A percentile compares a stretch with the other conserved stretches of the same genome.
Conservation (phyloP, 2,888 invertebrate species). For the Brachypalpus laphriformis region DNA sequence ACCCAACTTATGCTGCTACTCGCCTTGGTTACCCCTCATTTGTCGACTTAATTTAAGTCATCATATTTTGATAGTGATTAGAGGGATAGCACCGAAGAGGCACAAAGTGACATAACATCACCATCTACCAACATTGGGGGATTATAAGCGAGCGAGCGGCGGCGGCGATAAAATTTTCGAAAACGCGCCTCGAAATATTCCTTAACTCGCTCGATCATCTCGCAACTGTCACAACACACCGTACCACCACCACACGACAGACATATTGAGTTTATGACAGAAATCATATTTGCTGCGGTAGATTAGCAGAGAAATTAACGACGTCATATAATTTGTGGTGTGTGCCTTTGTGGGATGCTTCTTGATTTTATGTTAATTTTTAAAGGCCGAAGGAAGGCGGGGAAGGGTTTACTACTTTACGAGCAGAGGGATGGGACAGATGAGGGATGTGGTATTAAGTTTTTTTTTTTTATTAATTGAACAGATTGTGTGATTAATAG, state of each 20-base stretch:
- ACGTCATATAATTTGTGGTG: slow-evolving; percentile 67
- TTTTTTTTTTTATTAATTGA: slow-evolving; percentile 49
- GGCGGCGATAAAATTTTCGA: slow-evolving; percentile 62
- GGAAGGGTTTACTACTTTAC: slow-evolving; percentile 41
- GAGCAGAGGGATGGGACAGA: background rate
- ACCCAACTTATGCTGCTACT: background rate
- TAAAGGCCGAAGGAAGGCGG: background rate
- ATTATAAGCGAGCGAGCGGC: slow-evolving; percentile 39
- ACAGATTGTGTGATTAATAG: slow-evolving; percentile 64
- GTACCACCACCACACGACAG: slow-evolving; percentile 7
- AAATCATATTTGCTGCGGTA: slow-evolving; percentile 74
- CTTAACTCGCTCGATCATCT: slow-evolving; percentile 67
- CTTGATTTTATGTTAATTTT: slow-evolving; percentile 71
- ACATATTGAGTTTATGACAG: slow-evolving; percentile 74
- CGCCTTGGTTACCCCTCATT: slow-evolving; percentile 54
- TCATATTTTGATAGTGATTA: slow-evolving; percentile 71
- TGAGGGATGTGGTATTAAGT: slow-evolving; percentile 16
- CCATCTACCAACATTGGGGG: slow-evolving; percentile 19
- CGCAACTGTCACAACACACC: slow-evolving; percentile 71
- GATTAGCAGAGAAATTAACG: slow-evolving; percentile 73
- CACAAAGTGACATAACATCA: slow-evolving; percentile 59
- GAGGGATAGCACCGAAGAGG: slow-evolving; percentile 51
- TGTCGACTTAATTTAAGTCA: slow-evolving; percentile 69
- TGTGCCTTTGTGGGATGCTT: slow-evolving; percentile 59
- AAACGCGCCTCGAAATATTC: slow-evolving; percentile 61